Evolutionary conservation across 2,797 vertebrate genomes (phyloP).

Genomic region (Gadopsis bispinosus): DNA sequence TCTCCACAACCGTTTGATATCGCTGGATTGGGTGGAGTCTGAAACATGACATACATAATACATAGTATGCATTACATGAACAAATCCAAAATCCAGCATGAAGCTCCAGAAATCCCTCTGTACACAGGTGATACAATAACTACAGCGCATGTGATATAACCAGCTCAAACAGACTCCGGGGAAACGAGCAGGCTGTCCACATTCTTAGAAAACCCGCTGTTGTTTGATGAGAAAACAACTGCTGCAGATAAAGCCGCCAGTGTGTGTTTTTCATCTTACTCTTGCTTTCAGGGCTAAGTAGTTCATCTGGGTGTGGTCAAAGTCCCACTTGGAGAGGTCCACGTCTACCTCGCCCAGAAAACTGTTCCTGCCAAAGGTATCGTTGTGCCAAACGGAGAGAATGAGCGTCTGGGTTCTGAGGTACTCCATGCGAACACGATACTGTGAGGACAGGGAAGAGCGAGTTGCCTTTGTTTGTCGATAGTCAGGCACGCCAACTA

Average conservation of each 20-base stretch:
- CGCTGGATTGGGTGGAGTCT: conserved; percentile 82
- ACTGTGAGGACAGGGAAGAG: conserved; percentile 81
- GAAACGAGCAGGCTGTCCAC: conserved; percentile 10
- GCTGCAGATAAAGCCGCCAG: conserved; percentile 29
- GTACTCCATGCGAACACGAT: conserved; percentile 90
- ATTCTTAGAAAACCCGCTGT: conserved; percentile 24
- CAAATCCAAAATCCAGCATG: conserved; percentile 2
- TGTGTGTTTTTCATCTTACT: conserved; percentile 78
- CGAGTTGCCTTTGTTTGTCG: conserved; percentile 46
- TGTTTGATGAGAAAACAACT: conserved; percentile 51
- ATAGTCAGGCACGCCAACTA: background rate
- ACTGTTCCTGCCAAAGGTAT: conserved; percentile 95
- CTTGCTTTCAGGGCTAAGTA: conserved; percentile 91
- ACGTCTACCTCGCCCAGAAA: conserved; percentile 97
- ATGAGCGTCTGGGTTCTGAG: conserved; percentile 91
- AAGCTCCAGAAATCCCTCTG: conserved; percentile 4
- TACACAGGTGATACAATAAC: background rate
- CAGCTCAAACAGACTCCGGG: conserved; percentile 13
- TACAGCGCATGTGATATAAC: conserved; percentile 38
- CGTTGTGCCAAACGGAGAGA: conserved; percentile 97
- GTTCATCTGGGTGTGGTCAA: conserved; percentile 90
- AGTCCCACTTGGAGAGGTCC: conserved; percentile 93
- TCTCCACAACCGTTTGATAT: conserved; percentile 88
- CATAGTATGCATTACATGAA: conserved; percentile 27
- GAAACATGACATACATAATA: conserved; percentile 28